A percentile compares a stretch with the other conserved stretches of the same genome.
Evolutionary conservation across 1,140 invertebrate genomes (phyloP).

Genomic region (Drosophila fuyamai): DNA sequence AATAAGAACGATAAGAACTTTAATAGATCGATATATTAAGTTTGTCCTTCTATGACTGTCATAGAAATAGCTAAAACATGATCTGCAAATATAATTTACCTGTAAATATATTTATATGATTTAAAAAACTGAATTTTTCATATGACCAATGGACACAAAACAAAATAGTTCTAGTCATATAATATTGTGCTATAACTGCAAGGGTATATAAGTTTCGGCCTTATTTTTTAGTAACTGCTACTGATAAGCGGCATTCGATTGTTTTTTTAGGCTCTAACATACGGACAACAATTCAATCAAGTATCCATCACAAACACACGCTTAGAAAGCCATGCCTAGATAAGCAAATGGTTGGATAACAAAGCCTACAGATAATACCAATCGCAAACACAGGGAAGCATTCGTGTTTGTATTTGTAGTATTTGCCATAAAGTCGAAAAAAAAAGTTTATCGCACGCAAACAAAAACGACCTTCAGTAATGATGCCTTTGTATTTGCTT

Average conservation of each 20-base stretch:
- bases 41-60: too few relatives aligned
- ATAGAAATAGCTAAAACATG: too few relatives aligned
- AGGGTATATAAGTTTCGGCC: neutral
- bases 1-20: too few relatives aligned
- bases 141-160: too few relatives aligned
- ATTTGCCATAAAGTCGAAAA: slow-evolving; percentile 56
- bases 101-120: too few relatives aligned
- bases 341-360: slow-evolving; percentile 72
- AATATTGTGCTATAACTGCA: too few relatives aligned
- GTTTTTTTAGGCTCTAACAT: slow-evolving; percentile 38
- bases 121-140: too few relatives aligned
- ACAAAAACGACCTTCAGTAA: slow-evolving; percentile 73
- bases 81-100: too few relatives aligned
- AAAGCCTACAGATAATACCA: slow-evolving; percentile 45
- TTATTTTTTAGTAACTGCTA: neutral
- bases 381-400: slow-evolving; percentile 24
- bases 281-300: slow-evolving; percentile 71
- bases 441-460: slow-evolving; percentile 63
- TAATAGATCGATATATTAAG: too few relatives aligned
- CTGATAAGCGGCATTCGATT: slow-evolving; percentile 55
- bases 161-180: too few relatives aligned
- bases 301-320: slow-evolving; percentile 44
- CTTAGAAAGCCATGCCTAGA: slow-evolving; percentile 20
- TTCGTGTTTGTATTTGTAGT: slow-evolving; percentile 42
- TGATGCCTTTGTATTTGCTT: slow-evolving; percentile 46